A percentile compares a stretch with the other conserved stretches of the same genome.
These are phyloP conservation scores for Lycocerus yunnanus DNA, from an alignment of 2,888 invertebrate species.

Conservation along the genomic window DNA sequence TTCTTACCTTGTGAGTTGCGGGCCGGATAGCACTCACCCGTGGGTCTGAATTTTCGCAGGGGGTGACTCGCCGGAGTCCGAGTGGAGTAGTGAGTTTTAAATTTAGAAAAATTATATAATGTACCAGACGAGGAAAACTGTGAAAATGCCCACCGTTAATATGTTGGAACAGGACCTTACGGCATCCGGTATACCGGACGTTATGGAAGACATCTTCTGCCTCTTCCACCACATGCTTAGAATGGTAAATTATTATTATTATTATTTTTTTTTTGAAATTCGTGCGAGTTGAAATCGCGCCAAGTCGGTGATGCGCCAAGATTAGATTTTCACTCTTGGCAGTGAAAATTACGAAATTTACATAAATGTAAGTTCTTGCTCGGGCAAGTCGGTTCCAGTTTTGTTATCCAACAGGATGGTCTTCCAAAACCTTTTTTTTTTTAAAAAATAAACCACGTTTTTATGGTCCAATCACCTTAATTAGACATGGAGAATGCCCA, in stretches of 20 bases:
- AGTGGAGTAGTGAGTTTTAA: neutral
- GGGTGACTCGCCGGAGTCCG: neutral
- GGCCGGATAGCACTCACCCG: neutral
- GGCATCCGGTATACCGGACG: constrained; percentile 66
- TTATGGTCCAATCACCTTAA: neutral
- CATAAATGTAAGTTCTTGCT: neutral
- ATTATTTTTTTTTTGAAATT: neutral
- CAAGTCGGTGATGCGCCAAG: neutral
- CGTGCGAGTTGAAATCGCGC: neutral
- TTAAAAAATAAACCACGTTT: neutral
- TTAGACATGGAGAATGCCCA: neutral
- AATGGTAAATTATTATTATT: constrained; percentile 66
- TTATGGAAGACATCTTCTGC: constrained; percentile 74
- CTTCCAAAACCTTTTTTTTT: neutral
- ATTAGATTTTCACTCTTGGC: neutral
- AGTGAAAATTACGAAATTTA: neutral
- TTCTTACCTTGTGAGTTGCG: neutral
- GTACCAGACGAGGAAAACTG: constrained; percentile 7
- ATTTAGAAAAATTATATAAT: neutral
- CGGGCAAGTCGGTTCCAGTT: neutral
- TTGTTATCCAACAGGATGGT: too few species aligned
- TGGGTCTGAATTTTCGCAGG: neutral
- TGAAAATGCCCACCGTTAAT: constrained; percentile 47
- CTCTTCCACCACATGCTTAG: constrained; percentile 71
- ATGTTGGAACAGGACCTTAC: constrained; percentile 72